These are phyloP conservation scores for Pristiophorus japonicus DNA, from an alignment of 2,113 vertebrate species.

Conservation along the genomic window DNA sequence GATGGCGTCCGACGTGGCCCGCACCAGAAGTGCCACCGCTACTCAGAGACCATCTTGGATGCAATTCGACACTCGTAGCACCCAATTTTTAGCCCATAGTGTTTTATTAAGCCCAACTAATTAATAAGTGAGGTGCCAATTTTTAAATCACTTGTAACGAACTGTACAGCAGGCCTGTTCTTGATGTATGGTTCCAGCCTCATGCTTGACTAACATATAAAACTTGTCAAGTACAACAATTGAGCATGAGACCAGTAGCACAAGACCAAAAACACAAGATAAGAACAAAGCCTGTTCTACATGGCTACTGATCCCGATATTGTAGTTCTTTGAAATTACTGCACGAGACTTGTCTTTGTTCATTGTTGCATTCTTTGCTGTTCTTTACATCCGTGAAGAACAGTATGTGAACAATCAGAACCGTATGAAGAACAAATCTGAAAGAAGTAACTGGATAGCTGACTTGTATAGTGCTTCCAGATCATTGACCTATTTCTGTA, in stretches of 20 bases:
- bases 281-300: conserved; percentile 36
- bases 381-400: conserved; percentile 29
- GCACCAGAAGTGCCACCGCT: too few species aligned
- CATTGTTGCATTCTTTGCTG: conserved; percentile 26
- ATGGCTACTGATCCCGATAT: conserved; percentile 31
- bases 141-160: background rate
- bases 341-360: conserved; percentile 27
- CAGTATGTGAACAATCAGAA: background rate
- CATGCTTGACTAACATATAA: conserved; percentile 11
- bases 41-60: too few species aligned
- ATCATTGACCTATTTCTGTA: conserved; percentile 11
- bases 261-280: conserved; percentile 25
- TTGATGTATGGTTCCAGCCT: background rate
- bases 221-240: conserved; percentile 21
- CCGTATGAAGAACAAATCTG: background rate
- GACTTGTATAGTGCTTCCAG: background rate
- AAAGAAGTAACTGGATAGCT: conserved; percentile 1
- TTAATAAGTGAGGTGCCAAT: background rate
- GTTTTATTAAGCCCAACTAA: background rate
- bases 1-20: too few species aligned
- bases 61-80: too few species aligned
- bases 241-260: conserved; percentile 26
- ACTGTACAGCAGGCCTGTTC: background rate
- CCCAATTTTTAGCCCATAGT: too few species aligned
- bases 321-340: conserved; percentile 21